These are phyloP conservation scores for Allobates femoralis DNA, from an alignment of 2,797 vertebrate species.

Conservation along the genomic window DNA sequence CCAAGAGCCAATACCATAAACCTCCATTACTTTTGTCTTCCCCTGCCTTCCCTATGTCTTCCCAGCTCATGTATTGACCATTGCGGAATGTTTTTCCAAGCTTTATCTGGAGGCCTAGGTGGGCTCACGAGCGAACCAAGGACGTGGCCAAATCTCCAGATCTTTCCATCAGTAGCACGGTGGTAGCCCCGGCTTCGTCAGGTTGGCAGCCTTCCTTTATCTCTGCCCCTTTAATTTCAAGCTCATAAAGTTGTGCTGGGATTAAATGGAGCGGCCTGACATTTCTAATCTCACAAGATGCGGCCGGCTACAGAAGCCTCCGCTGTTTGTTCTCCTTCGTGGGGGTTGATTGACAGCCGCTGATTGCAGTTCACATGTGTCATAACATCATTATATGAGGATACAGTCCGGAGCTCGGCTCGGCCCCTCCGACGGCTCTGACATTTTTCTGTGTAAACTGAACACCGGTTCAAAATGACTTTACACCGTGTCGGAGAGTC, in stretches of 20 bases:
- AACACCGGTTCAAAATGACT: not conserved
- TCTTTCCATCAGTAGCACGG: not conserved
- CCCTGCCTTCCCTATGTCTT: not conserved
- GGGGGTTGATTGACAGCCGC: constrained; percentile 37
- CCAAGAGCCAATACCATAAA: no score
- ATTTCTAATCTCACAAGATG: constrained; percentile 39
- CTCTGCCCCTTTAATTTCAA: constrained; percentile 25
- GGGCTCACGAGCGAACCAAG: not conserved
- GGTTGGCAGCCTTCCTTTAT: not conserved
- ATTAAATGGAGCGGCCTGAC: constrained; percentile 40
- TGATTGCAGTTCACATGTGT: constrained; percentile 38
- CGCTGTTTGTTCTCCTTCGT: constrained; percentile 30
- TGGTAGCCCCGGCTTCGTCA: not conserved
- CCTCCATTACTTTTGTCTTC: not conserved
- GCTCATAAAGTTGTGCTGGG: not conserved
- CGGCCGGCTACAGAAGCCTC: not conserved
- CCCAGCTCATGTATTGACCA: not conserved
- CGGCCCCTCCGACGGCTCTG: not conserved
- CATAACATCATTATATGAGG: constrained; percentile 30
- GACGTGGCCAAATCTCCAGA: not conserved
- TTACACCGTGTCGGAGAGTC: not conserved
- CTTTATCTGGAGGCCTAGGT: not conserved
- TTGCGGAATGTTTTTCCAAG: not conserved
- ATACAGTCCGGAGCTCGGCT: not conserved
- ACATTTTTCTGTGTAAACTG: constrained; percentile 21